Evolutionary conservation across 2,113 vertebrate species (phyloP), one percentile per base, ranked within the genome.

Genomic region (Aptenodytes patagonicus): DNA sequence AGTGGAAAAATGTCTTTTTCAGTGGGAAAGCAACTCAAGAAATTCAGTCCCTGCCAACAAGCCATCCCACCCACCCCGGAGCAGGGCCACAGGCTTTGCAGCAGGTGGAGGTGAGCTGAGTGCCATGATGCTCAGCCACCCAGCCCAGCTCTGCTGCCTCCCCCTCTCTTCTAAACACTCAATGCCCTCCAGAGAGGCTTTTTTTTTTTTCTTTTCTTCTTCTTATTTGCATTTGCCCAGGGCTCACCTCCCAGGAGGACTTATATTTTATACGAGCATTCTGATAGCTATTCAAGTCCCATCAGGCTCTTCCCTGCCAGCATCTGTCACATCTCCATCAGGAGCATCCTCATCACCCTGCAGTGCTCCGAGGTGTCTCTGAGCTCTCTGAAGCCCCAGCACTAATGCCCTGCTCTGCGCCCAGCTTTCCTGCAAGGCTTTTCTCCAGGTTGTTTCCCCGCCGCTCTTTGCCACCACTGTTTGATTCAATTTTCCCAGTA

Each of bases 281-380:
- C 73, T 95, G 60, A 62, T 40, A n/a, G 40, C 40, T 62, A 2
- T n/a, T 73, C 5, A 14, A 85, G 51, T 19, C 83, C 38, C 65
- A 49, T 7, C 78, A 66, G 54, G 49, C 20, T 7, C 26, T 47
- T 68, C 81, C 66, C 54, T 73, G 25, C 58, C 69, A 47, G 24
- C 31, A 55, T 47, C 68, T 1, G 0, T 64, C 81, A 76, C 0
- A 1, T 54, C 76, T n/a, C 52, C 72, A 5, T 1, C 8, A 24
- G 72, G 24, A 66, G 38, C 73, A 42, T 36, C 55, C 83, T 25
- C 38, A 0, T 34, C 62, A 34, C 85, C 58, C 68, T 7, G 54
- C 3, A 1, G 49, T 60, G 69, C 73, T 19, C 55, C 2, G 3
- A 5, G 51, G 13, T 17, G 3, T 36, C 82, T 34, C 77, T 7